phyloP scores from a whole-genome alignment of 2,888 invertebrate species.

The Meiosimyza platycephala region DNA sequence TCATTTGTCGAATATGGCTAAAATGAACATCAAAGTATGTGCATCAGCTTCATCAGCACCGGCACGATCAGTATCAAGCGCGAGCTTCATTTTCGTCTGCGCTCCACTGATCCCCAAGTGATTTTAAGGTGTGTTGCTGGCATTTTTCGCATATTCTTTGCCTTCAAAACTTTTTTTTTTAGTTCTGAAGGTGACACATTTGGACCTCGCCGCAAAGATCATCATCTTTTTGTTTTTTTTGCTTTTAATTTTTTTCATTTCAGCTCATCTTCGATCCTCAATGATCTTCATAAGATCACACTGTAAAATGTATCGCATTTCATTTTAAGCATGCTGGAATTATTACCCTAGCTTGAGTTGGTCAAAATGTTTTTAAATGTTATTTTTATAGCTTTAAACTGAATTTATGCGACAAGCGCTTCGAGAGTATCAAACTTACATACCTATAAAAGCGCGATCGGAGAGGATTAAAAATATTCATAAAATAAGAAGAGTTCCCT shows the following conservation, averaged over 20 bases:
- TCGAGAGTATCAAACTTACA: no score
- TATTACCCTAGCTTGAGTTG: conserved; percentile 48
- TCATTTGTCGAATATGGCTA: no score
- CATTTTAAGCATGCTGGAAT: conserved; percentile 51
- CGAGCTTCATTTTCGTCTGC: conserved; percentile 11
- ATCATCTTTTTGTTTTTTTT: no score
- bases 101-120: conserved; percentile 46
- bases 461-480: no score
- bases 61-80: neutral
- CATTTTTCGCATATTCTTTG: conserved; percentile 41
- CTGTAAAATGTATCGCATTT: conserved; percentile 50
- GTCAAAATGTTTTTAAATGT: conserved; percentile 36
- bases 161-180: neutral
- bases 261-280: no score
- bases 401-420: conserved; percentile 47
- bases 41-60: conserved; percentile 1
- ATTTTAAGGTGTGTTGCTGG: conserved; percentile 51
- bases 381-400: conserved; percentile 49
- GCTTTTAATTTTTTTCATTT: no score
- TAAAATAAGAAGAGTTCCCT: no score
- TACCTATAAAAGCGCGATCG: no score
- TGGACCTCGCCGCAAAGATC: neutral
- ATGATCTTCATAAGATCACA: neutral
- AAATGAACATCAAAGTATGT: neutral
- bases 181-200: conserved; percentile 27